Evolutionary conservation across 30 jellyfish, hydroid and myxozoan species (phyloP), one percentile per base, ranked within the genome.

Genomic region (Pseudorhiza aurosa): DNA sequence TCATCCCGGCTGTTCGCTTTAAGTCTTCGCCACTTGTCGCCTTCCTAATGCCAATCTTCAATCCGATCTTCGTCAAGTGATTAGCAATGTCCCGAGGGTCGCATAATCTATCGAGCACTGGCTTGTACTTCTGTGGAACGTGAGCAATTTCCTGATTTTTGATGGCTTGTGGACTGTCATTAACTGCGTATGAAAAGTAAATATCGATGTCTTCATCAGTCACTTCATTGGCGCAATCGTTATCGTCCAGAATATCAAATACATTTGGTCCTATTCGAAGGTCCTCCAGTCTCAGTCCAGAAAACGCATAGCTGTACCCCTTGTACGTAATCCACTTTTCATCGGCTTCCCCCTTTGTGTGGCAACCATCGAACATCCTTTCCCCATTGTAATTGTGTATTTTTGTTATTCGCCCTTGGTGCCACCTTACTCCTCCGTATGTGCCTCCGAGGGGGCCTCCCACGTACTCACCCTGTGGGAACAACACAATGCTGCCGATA

Each of bases 231-330:
- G 14, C 75, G n/a, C n/a, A n/a, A n/a, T n/a, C n/a, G n/a, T n/a
- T n/a, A n/a, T n/a, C n/a, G n/a, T n/a, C n/a, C n/a, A 85, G 6
- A 29, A 85, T 40, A 59, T 75, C 96, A 65, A 73, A 85, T n/a
- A 85, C 96, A 74, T 85, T 85, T 4, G 96, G 96, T 7, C 96
- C 87, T 19, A 85, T 82, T 33, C 87, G 46, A 30, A 85, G 58
- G 8, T 85, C 96, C 4, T 85, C 77, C 51, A 65, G 17, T 19
- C 44, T 25, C 27, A 39, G 36, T 7, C 87, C 87, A 4, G 56
- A 31, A 62, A 85, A 85, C 4, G 35, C 17, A 19, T 85, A 56
- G 1, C 43, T 40, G 42, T 75, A 85, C 9, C 83, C 91, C 21
- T 64, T 56, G 47, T 45, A 76, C 6, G 91, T 85, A 7, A 76